Evolutionary conservation across 2,797 vertebrate genomes (phyloP).

Genomic region (Oryzias sinensis): DNA sequence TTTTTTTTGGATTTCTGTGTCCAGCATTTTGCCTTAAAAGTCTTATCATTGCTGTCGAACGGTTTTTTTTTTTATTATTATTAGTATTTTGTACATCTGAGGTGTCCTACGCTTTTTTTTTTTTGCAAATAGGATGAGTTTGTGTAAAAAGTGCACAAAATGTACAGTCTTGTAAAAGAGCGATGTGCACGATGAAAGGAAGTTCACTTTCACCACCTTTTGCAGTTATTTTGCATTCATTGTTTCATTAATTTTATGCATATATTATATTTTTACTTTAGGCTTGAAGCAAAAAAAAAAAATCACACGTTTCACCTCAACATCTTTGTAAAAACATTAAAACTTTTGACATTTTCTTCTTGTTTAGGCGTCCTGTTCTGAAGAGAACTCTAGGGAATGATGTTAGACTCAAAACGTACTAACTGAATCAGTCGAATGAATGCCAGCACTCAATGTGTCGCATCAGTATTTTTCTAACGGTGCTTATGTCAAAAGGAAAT

Average conservation of each 20-base stretch:
- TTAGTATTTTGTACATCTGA: slow-evolving; percentile 75
- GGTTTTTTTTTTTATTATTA: slow-evolving; percentile 44
- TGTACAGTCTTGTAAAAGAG: slow-evolving; percentile 70
- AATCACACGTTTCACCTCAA: slow-evolving; percentile 1
- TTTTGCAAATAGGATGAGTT: slow-evolving; percentile 42
- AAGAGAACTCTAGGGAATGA: slow-evolving; percentile 1
- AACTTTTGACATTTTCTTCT: slow-evolving; percentile 31
- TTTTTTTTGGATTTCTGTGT: slow-evolving; percentile 84
- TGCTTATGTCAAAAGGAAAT: slow-evolving; percentile 12
- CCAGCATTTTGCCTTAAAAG: slow-evolving; percentile 94
- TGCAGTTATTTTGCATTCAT: slow-evolving; percentile 14
- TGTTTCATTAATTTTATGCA: slow-evolving; percentile 16
- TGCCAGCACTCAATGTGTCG: slow-evolving; percentile 28
- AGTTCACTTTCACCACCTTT: slow-evolving; percentile 48
- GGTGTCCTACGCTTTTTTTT: slow-evolving; percentile 69
- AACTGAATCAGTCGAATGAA: slow-evolving; percentile 22
- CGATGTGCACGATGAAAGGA: slow-evolving; percentile 62
- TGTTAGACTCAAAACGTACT: slow-evolving; percentile 16
- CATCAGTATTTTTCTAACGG: slow-evolving; percentile 39
- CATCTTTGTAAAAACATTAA: slow-evolving; percentile 21
- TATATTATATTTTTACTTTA: slow-evolving; percentile 13
- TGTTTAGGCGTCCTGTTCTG: slow-evolving; percentile 20
- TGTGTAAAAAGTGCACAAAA: slow-evolving; percentile 69
- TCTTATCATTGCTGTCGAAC: slow-evolving; percentile 93
- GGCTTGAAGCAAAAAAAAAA: too few relatives aligned